Base-by-base conservation (phyloP, 2,113 vertebrate species). In the Proterorhinus semilunaris region DNA sequence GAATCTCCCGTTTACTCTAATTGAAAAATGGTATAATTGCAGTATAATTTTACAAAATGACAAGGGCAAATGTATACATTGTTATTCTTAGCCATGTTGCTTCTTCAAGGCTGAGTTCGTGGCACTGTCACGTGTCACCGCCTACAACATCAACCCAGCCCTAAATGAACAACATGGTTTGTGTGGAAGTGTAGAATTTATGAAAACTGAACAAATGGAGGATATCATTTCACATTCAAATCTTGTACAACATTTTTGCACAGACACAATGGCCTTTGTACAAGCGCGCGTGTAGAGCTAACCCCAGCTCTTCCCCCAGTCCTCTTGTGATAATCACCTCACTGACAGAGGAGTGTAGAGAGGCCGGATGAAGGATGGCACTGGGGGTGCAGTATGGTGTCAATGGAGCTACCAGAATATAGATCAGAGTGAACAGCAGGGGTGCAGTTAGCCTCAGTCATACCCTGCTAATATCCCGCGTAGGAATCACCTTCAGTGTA, bases 271-370 rank as follows among this genome's bases (percentile, higher is more conserved):
- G n/a, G 58, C 42, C 43, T 61, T n/a, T 42, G 52, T 50, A 68
- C 62, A 69, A 5, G 15, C 50, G 17, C 65, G 52, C 62, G 57
- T 49, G 12, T 57, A 65, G 62, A 27, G 69, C 61, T 68, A 43
- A 78, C 68, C 62, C 71, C 59, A 75, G 71, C 78, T 80, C 48
- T 74, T 59, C 65, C 65, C 53, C 72, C 78, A 65, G 68, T 6
- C 10, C 74, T 72, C 36, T 49, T 55, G 62, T 61, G 62, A 45
- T 82, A 85, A 83, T 79, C 71, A 82, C 71, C 50, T 77, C 62
- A 42, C 74, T 63, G 82, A 78, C 66, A 78, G 78, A 69, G 66
- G 62, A 54, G 72, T 64, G 66, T 57, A 68, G 61, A 63, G 72
- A 52, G 59, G 65, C 62, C 62, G 59, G 62, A 69, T 71, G 64